Percentiles rank a stretch among this genome's conserved stretches.
Evolutionary conservation across 2,888 invertebrate genomes (phyloP).

Genomic region (Athalia cordata): DNA sequence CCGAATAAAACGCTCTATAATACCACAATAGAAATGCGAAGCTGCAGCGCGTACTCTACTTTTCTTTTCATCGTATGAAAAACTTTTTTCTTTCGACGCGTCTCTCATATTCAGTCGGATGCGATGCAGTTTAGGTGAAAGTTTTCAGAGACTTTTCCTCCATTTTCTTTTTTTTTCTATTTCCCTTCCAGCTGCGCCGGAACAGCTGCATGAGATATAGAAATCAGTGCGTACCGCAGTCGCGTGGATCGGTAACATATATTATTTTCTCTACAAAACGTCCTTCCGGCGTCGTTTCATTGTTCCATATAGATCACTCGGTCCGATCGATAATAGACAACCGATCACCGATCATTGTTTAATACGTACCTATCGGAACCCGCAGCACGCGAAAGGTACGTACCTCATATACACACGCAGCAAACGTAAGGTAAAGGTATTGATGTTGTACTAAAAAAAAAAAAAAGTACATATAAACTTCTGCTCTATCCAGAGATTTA

Average conservation of each 20-base stretch:
- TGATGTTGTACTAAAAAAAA: not conserved
- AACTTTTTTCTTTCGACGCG: not conserved
- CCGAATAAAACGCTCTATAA: too few relatives aligned
- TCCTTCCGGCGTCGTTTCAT: constrained; percentile 16
- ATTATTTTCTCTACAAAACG: not conserved
- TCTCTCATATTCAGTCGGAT: too few relatives aligned
- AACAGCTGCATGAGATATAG: too few relatives aligned
- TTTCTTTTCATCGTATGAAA: not conserved
- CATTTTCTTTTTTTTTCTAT: too few relatives aligned
- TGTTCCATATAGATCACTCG: constrained; percentile 36
- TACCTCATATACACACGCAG: not conserved
- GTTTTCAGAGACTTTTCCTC: too few relatives aligned
- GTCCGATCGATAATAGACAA: constrained; percentile 7
- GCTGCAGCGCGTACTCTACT: not conserved
- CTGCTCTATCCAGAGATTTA: not conserved
- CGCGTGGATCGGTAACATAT: too few relatives aligned
- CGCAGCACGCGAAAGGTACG: not conserved
- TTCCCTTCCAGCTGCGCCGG: too few relatives aligned
- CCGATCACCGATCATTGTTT: constrained; percentile 28
- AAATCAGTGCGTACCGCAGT: too few relatives aligned
- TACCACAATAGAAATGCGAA: too few relatives aligned
- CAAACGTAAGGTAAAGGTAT: not conserved
- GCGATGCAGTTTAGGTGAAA: too few relatives aligned
- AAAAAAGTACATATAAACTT: not conserved
- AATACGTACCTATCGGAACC: not conserved